Conservation (phyloP, 2,797 vertebrate species). For the Eospalax fontanierii region DNA sequence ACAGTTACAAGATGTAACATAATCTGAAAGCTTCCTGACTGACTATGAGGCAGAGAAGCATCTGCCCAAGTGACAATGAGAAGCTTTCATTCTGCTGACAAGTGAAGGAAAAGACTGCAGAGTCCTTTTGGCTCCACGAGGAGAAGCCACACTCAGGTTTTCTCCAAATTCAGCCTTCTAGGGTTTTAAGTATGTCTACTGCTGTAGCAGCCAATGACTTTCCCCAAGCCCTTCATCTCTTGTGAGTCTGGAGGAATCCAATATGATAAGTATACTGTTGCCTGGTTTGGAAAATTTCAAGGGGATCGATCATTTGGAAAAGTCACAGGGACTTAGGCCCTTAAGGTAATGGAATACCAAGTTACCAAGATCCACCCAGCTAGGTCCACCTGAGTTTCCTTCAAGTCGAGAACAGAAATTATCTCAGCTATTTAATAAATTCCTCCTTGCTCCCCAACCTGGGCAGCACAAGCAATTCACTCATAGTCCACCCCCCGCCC, state of each 20-base stretch:
- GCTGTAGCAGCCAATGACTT: neutral
- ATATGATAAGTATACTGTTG: neutral
- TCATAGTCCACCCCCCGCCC: neutral
- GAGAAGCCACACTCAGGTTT: neutral
- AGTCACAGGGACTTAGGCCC: constrained; percentile 18
- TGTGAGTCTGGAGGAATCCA: constrained; percentile 16
- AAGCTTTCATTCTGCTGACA: neutral
- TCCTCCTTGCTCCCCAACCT: neutral
- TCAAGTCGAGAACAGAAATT: constrained; percentile 13
- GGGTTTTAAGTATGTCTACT: constrained; percentile 7
- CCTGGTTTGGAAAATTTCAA: neutral
- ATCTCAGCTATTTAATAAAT: neutral
- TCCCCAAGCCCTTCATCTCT: neutral
- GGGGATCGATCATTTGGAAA: constrained; percentile 56
- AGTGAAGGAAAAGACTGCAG: neutral
- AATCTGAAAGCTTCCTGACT: neutral
- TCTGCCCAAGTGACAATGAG: constrained; percentile 31
- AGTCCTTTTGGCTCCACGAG: neutral
- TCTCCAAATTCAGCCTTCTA: neutral
- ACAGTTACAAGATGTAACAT: neutral
- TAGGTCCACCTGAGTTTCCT: neutral
- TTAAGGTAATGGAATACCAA: neutral
- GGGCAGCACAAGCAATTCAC: neutral
- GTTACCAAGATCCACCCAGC: constrained; percentile 16
- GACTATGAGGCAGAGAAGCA: neutral